Conservation (phyloP, 2,797 vertebrate genomes). For the Artibeus lituratus region DNA sequence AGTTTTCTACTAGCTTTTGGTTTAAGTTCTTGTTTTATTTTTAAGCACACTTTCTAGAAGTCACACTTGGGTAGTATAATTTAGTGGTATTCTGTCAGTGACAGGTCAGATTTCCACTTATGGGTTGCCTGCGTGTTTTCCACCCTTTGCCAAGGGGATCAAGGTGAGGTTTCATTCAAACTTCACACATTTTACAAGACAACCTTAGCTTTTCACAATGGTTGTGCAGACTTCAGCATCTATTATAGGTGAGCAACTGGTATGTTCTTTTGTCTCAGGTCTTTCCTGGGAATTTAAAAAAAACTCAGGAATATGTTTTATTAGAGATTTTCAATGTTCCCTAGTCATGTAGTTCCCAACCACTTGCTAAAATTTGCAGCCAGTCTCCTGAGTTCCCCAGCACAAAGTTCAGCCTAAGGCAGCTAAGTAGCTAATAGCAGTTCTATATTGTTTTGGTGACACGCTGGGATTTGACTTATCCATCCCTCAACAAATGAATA, state of each 20-base stretch:
- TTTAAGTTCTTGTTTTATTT: background rate
- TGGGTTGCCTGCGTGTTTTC: background rate
- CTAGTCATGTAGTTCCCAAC: background rate
- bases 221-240: background rate
- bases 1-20: background rate
- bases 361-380: background rate
- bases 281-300: background rate
- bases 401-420: background rate
- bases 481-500: background rate
- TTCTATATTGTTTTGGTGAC: background rate
- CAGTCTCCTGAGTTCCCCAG: background rate
- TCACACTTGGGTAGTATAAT: background rate
- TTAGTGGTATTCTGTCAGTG: background rate
- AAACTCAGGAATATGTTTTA: background rate
- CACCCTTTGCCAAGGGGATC: background rate
- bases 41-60: background rate
- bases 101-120: background rate
- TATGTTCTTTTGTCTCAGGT: background rate
- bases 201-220: background rate
- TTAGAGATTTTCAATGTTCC: background rate
- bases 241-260: background rate
- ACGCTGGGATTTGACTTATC: background rate
- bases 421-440: background rate
- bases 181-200: background rate
- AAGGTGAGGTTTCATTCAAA: background rate